phyloP scores from a whole-genome alignment of 2,113 vertebrate species.

The Oceanodroma tethys region DNA sequence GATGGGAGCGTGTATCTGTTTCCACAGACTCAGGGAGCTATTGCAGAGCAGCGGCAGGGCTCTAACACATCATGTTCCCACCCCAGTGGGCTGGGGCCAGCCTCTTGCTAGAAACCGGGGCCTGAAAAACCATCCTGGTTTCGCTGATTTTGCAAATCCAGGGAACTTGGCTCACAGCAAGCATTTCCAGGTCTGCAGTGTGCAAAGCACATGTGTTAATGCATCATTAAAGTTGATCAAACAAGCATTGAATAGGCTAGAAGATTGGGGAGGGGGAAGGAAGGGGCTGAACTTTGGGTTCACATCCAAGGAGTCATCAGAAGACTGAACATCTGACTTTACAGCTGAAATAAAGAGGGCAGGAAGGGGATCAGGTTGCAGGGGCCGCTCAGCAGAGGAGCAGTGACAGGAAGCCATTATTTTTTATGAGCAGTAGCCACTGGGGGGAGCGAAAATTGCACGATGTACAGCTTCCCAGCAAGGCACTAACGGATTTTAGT shows the following conservation, averaged over 20 bases:
- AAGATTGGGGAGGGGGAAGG: neutral
- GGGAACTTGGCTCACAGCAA: neutral
- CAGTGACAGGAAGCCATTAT: fast-evolving
- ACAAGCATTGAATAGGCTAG: fast-evolving
- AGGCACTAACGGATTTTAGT: fast-evolving
- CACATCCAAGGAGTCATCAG: neutral
- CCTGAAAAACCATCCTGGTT: neutral
- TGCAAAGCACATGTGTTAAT: neutral
- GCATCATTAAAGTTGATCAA: neutral
- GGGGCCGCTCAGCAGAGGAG: neutral
- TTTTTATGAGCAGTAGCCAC: neutral
- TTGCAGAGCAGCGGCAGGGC: neutral
- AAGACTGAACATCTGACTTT: fast-evolving
- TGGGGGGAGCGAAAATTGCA: neutral
- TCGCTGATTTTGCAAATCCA: neutral
- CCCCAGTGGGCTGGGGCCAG: neutral
- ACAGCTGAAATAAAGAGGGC: no score
- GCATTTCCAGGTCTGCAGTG: neutral
- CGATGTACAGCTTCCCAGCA: neutral
- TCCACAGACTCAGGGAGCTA: neutral
- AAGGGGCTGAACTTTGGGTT: neutral
- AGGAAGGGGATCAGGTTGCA: neutral
- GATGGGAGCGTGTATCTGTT: fast-evolving
- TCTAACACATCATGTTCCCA: fast-evolving
- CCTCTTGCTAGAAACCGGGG: neutral